Conservation (phyloP, 2,797 vertebrate genomes). For the Orientallactaga sibirica region DNA sequence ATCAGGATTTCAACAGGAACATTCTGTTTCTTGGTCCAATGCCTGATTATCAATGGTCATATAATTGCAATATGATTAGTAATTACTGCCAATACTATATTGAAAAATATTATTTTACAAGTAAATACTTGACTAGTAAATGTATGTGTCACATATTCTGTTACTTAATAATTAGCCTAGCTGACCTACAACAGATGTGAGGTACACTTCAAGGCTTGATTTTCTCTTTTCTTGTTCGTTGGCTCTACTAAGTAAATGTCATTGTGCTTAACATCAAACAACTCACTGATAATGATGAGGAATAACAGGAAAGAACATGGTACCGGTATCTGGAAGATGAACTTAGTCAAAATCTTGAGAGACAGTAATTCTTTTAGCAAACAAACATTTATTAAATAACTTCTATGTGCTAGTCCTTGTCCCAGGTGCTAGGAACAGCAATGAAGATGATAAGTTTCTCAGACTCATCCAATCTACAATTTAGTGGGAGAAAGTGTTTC, state of each 20-base stretch:
- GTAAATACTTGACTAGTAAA: not conserved
- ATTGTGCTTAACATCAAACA: not conserved
- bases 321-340: not conserved
- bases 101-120: not conserved
- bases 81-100: not conserved
- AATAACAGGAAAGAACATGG: not conserved
- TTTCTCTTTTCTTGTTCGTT: not conserved
- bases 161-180: slow-evolving; percentile 19
- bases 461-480: not conserved
- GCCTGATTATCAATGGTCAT: not conserved
- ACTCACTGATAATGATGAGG: not conserved
- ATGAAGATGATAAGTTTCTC: slow-evolving; percentile 8
- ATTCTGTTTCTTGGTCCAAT: not conserved
- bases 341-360: not conserved
- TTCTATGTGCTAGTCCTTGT: not conserved
- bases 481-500: not conserved
- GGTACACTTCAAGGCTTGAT: not conserved
- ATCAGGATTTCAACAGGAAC: slow-evolving; percentile 33
- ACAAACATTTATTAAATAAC: slow-evolving; percentile 12
- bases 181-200: not conserved
- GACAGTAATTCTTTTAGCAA: slow-evolving; percentile 18
- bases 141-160: not conserved
- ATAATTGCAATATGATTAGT: not conserved
- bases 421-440: not conserved
- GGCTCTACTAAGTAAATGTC: not conserved